A percentile compares a stretch with the other conserved stretches of the same genome.
These are phyloP conservation scores for Unio delphinus DNA, from an alignment of 2,888 invertebrate genomes.

Conservation along the genomic window DNA sequence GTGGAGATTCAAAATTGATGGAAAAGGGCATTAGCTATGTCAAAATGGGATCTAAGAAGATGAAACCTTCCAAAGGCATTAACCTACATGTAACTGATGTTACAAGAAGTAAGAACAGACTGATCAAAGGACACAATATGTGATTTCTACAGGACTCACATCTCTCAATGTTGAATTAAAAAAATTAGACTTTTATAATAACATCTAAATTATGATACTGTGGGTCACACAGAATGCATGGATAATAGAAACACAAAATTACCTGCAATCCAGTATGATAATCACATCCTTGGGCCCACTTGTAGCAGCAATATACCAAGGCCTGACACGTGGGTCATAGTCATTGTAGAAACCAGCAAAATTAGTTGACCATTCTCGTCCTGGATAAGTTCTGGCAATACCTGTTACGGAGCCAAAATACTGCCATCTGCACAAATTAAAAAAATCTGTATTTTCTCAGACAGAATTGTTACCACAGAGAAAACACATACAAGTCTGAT, in stretches of 20 bases:
- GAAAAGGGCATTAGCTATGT: no score
- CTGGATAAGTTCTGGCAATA: constrained; percentile 69
- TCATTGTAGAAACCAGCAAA: constrained; percentile 73
- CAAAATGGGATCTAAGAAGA: no score
- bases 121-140: no score
- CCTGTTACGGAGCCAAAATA: constrained; percentile 72
- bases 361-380: constrained; percentile 71
- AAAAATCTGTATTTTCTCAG: not conserved
- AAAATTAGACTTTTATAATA: no score
- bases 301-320: constrained; percentile 72
- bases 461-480: not conserved
- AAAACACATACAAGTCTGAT: not conserved
- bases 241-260: not conserved
- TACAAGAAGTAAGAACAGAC: no score
- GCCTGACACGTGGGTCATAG: constrained; percentile 70
- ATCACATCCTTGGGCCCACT: constrained; percentile 72
- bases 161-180: no score
- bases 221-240: no score
- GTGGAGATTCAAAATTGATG: no score
- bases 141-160: no score
- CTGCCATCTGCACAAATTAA: constrained; percentile 66
- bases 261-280: constrained; percentile 72
- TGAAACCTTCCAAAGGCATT: no score
- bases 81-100: no score
- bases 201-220: no score